These are phyloP conservation scores for Arctocebus calabarensis DNA, from an alignment of 2,797 vertebrate species.

Conservation along the genomic window DNA sequence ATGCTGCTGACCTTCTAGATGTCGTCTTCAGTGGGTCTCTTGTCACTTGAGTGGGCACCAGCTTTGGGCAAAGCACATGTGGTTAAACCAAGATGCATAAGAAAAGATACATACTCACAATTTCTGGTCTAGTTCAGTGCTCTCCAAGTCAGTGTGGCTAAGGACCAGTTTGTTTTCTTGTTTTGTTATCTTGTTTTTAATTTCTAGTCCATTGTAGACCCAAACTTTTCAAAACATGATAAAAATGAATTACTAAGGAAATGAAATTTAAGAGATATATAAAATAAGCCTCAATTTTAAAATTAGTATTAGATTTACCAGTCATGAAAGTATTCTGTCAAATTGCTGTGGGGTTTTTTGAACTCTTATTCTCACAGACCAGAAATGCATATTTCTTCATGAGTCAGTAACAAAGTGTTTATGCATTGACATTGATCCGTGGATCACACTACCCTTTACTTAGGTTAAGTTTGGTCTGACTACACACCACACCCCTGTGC, in stretches of 20 bases:
- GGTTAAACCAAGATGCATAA: background rate
- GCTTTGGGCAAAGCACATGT: background rate
- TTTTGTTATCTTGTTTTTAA: constrained; percentile 6
- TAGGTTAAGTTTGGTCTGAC: background rate
- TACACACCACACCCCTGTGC: background rate
- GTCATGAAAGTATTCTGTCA: constrained; percentile 29
- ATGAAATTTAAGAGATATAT: constrained; percentile 26
- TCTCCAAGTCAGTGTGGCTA: background rate
- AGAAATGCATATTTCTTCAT: background rate
- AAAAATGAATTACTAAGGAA: constrained; percentile 55
- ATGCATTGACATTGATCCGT: background rate
- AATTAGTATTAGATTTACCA: constrained; percentile 31
- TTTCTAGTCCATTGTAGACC: background rate
- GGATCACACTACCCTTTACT: background rate
- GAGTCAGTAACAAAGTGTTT: background rate
- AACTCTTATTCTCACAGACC: background rate
- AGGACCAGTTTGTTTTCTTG: background rate
- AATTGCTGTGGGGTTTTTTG: background rate
- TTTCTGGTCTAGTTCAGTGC: background rate
- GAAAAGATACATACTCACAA: background rate
- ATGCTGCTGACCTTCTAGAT: background rate
- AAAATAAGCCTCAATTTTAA: background rate
- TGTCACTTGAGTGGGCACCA: background rate
- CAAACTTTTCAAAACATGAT: constrained; percentile 11
- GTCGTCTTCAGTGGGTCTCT: background rate